Conservation (phyloP, 2,797 vertebrate species). For the Triplophysa yarkandensis region DNA sequence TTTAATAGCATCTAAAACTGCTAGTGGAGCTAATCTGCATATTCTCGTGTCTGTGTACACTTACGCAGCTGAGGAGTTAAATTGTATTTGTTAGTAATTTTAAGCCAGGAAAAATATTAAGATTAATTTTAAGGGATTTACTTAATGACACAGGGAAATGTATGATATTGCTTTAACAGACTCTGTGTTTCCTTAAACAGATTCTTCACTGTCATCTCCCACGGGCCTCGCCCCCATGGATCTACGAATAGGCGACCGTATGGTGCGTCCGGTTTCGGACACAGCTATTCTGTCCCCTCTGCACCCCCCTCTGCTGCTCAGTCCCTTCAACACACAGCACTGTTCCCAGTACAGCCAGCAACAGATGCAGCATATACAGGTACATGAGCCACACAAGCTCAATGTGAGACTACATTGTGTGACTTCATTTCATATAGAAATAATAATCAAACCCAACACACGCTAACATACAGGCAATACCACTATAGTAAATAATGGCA, state of each 20-base stretch:
- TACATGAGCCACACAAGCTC: constrained; percentile 65
- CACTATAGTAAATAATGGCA: too few species aligned
- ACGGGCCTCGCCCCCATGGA: constrained; percentile 86
- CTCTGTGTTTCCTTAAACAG: constrained; percentile 58
- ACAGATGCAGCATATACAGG: constrained; percentile 78
- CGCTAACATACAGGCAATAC: too few species aligned
- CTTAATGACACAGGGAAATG: not conserved
- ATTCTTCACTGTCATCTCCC: constrained; percentile 56
- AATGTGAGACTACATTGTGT: not conserved
- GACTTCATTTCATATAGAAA: not conserved
- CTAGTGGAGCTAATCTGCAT: too few species aligned
- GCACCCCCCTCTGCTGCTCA: constrained; percentile 84
- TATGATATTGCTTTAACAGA: not conserved
- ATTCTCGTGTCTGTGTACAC: too few species aligned
- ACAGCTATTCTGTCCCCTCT: constrained; percentile 85
- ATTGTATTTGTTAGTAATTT: too few species aligned
- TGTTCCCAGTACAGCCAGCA: constrained; percentile 75
- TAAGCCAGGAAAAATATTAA: too few species aligned
- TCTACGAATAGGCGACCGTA: constrained; percentile 89
- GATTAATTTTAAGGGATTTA: too few species aligned
- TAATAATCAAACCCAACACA: not conserved
- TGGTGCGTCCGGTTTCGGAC: constrained; percentile 84
- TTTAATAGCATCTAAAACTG: too few species aligned
- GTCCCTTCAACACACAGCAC: constrained; percentile 70
- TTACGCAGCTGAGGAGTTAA: too few species aligned